Conservation (phyloP, 2,113 vertebrate genomes). For the Carassius auratus region DNA sequence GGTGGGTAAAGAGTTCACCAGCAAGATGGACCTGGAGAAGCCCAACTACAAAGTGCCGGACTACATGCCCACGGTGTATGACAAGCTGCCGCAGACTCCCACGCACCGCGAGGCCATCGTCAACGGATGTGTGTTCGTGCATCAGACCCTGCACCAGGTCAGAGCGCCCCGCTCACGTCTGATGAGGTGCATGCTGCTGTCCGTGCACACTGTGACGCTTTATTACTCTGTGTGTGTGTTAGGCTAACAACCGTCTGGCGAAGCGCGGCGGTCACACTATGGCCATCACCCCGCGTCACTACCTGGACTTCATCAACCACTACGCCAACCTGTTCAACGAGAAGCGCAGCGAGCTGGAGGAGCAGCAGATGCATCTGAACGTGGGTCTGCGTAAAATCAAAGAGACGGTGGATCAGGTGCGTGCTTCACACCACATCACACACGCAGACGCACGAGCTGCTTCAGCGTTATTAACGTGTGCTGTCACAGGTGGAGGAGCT, state of each 20-base stretch:
- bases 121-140: no score
- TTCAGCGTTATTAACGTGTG: background rate
- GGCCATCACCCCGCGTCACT: slow-evolving; percentile 98
- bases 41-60: no score
- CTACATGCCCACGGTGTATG: no score
- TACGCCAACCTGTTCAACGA: slow-evolving; percentile 98
- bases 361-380: slow-evolving; percentile 99
- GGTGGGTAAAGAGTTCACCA: no score
- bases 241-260: slow-evolving; percentile 94
- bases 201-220: no score
- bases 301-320: slow-evolving; percentile 98
- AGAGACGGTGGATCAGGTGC: slow-evolving; percentile 94
- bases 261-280: slow-evolving; percentile 95
- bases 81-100: no score
- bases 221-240: background rate
- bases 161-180: no score
- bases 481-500: slow-evolving; percentile 89
- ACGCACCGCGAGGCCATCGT: no score
- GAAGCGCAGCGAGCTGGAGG: slow-evolving; percentile 96
- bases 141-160: no score
- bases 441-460: background rate
- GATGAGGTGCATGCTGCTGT: no score
- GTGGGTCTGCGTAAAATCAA: slow-evolving; percentile 98
- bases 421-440: background rate
- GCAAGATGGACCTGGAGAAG: no score